phyloP scores from a whole-genome alignment of 2,888 invertebrate species.

The Xylota segnis region DNA sequence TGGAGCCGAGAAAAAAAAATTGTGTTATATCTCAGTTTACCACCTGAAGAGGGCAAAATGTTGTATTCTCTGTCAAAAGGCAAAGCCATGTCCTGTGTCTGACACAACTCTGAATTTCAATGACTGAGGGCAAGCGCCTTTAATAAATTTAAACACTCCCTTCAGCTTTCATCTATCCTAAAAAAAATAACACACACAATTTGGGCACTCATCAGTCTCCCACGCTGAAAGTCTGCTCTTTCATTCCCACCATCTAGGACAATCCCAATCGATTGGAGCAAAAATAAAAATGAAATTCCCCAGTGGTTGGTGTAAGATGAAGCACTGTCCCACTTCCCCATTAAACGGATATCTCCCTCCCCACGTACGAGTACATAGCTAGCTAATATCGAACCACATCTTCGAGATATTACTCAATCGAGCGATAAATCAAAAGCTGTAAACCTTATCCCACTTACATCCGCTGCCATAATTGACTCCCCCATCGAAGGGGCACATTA shows the following conservation, averaged over 20 bases:
- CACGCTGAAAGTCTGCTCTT: neutral
- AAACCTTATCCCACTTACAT: slow-evolving; percentile 65
- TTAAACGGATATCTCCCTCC: slow-evolving; percentile 42
- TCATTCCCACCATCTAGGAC: neutral
- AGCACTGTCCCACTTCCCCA: slow-evolving; percentile 8
- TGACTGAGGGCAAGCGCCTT: no score
- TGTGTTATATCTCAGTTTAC: no score
- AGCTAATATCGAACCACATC: slow-evolving; percentile 24
- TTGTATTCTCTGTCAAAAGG: no score
- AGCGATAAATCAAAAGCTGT: slow-evolving; percentile 70
- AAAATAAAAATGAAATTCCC: neutral
- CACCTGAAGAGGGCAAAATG: no score
- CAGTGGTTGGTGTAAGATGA: neutral
- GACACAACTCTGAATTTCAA: no score
- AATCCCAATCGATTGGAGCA: neutral
- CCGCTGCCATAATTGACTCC: slow-evolving; percentile 64
- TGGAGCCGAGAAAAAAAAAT: no score
- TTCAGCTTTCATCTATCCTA: no score
- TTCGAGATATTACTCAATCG: slow-evolving; percentile 61
- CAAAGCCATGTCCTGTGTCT: no score
- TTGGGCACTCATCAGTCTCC: no score
- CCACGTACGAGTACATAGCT: slow-evolving; percentile 11
- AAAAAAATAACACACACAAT: no score
- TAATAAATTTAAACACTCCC: no score
- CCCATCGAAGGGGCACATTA: slow-evolving; percentile 51